These are phyloP conservation scores for Zapus hudsonius DNA, from an alignment of 2,113 vertebrate species.

Conservation along the genomic window DNA sequence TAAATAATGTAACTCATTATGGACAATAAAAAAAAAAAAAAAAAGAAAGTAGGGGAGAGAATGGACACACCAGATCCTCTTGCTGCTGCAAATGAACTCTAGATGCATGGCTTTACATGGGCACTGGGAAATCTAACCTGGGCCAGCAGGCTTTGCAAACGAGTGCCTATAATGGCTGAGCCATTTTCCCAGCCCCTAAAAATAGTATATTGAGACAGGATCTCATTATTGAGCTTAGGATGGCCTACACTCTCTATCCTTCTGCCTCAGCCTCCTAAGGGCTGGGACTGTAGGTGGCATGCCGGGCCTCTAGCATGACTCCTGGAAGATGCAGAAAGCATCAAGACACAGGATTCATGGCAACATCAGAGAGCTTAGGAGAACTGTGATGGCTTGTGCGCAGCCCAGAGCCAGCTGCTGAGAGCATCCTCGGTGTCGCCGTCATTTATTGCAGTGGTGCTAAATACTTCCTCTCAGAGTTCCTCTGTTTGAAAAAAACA, in stretches of 20 bases:
- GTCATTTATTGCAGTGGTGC: neutral
- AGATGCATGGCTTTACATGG: neutral
- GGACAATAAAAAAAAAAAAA: no score
- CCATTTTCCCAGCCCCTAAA: neutral
- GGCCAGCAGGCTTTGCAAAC: neutral
- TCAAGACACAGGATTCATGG: no score
- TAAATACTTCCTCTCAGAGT: neutral
- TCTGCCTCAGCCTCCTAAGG: neutral
- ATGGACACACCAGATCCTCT: no score
- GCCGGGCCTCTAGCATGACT: neutral
- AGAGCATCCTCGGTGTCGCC: neutral
- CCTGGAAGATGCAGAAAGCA: neutral
- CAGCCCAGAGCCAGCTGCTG: neutral
- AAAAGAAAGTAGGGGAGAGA: no score
- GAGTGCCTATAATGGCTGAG: neutral
- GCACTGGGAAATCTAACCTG: neutral
- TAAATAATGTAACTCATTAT: no score
- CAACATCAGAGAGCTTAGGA: neutral
- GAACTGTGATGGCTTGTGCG: neutral
- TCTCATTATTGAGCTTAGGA: neutral
- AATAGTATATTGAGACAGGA: neutral
- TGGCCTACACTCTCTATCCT: neutral
- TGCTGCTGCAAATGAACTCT: no score
- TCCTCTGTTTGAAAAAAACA: neutral
- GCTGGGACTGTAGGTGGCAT: neutral